These are phyloP conservation scores for Aethina tumida DNA, from an alignment of 1,140 invertebrate genomes.

Conservation along the genomic window DNA sequence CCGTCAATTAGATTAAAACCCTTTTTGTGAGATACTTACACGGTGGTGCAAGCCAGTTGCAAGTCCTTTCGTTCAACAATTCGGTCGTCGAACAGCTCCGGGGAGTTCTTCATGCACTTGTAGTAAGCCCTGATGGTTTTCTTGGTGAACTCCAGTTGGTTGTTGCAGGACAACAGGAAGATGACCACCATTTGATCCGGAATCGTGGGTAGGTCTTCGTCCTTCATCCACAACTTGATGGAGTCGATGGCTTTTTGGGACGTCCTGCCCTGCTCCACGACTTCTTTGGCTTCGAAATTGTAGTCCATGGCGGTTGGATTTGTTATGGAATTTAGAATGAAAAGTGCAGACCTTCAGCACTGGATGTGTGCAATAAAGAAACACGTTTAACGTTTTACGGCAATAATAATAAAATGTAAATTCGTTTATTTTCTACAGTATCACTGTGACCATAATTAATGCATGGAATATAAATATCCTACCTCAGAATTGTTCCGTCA, in stretches of 20 bases:
- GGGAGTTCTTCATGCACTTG: slow-evolving; percentile 40
- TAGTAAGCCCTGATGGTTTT: slow-evolving; percentile 50
- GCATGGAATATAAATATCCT: no score
- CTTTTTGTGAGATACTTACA: slow-evolving; percentile 24
- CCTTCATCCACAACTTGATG: slow-evolving; percentile 3
- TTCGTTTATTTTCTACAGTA: no score
- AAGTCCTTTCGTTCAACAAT: slow-evolving; percentile 28
- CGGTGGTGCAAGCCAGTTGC: slow-evolving; percentile 22
- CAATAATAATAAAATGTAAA: no score
- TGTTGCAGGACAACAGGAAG: slow-evolving; percentile 50
- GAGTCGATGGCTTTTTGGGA: neutral
- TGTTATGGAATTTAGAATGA: no score
- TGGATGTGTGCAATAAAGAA: no score
- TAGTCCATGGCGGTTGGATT: no score
- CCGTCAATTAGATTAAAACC: no score
- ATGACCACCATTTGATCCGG: slow-evolving; percentile 40
- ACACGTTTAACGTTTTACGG: no score
- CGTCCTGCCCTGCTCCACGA: slow-evolving; percentile 5
- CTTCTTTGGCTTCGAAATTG: neutral
- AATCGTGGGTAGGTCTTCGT: slow-evolving; percentile 10
- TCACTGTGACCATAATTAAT: no score
- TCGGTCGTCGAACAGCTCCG: slow-evolving; percentile 48
- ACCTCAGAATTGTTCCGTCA: no score
- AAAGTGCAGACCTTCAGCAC: no score
- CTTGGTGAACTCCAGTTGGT: slow-evolving; percentile 42